These are phyloP conservation scores for Pygoscelis adeliae DNA, from an alignment of 2,113 vertebrate genomes.

Conservation along the genomic window DNA sequence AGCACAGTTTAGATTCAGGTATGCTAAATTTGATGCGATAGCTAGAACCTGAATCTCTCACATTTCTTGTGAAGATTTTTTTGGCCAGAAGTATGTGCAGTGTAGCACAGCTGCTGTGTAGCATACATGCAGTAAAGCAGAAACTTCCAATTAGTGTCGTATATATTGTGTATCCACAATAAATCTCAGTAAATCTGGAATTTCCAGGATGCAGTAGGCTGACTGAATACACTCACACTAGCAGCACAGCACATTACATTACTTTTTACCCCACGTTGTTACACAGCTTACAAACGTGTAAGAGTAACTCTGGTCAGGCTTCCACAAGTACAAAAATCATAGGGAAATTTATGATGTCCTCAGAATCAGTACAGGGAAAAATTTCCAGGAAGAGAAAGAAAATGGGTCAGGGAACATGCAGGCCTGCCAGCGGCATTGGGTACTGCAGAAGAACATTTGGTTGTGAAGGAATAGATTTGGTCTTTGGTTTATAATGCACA, in stretches of 20 bases:
- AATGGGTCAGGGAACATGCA: background rate
- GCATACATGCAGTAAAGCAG: background rate
- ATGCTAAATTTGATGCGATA: background rate
- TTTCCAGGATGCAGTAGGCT: background rate
- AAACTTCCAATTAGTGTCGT: background rate
- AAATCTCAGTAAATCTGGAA: background rate
- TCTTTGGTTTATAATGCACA: background rate
- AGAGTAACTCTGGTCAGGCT: background rate
- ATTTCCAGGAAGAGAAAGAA: background rate
- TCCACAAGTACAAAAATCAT: background rate
- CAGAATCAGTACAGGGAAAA: background rate
- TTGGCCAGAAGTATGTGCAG: background rate
- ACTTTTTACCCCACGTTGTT: background rate
- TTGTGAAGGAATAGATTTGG: background rate
- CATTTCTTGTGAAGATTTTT: background rate
- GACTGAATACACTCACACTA: background rate
- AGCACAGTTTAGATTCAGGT: background rate
- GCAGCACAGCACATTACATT: background rate
- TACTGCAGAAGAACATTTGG: background rate
- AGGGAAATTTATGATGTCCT: background rate
- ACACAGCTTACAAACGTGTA: background rate
- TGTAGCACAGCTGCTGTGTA: background rate
- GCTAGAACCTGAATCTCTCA: background rate
- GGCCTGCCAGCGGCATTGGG: background rate
- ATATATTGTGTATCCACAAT: background rate